Percentiles rank a stretch among this genome's conserved stretches.
phyloP scores from a whole-genome alignment of 2,113 vertebrate genomes.

The Albula goreensis region DNA sequence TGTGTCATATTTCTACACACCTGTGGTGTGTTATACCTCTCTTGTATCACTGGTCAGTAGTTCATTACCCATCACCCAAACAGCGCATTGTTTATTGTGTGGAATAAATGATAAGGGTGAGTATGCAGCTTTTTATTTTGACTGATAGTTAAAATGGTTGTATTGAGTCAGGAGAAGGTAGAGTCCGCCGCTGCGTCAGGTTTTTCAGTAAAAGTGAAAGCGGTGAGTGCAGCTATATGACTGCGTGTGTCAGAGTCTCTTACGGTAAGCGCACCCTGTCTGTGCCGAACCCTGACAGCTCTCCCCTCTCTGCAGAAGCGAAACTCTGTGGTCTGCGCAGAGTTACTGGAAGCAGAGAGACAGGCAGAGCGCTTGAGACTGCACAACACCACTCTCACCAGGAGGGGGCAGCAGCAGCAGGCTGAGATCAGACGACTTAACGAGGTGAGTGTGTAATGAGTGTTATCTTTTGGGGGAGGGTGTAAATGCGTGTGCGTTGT shows the following conservation, averaged over 20 bases:
- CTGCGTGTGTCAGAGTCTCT: no score
- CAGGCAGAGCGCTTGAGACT: slow-evolving; percentile 40
- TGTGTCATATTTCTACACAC: no score
- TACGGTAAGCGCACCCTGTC: not conserved
- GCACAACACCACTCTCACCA: slow-evolving; percentile 45
- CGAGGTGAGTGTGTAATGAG: slow-evolving; percentile 40
- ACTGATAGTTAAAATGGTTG: no score
- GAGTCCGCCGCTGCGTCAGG: no score
- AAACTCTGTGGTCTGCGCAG: not conserved
- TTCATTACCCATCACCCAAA: not conserved
- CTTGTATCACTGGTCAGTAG: no score
- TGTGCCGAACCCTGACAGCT: not conserved
- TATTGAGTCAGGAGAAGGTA: no score
- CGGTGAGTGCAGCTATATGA: no score
- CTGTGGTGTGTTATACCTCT: no score
- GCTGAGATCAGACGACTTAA: slow-evolving; percentile 60
- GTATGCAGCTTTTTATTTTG: not conserved
- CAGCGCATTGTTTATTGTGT: not conserved
- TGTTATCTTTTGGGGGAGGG: no score
- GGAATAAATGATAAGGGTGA: not conserved
- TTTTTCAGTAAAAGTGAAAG: no score
- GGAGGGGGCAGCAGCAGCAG: slow-evolving; percentile 48
- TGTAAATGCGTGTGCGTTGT: not conserved
- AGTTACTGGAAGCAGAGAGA: slow-evolving; percentile 35
- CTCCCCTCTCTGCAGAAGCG: slow-evolving; percentile 28